phyloP scores from a whole-genome alignment of 2,888 invertebrate species.

The Limulus polyphemus region DNA sequence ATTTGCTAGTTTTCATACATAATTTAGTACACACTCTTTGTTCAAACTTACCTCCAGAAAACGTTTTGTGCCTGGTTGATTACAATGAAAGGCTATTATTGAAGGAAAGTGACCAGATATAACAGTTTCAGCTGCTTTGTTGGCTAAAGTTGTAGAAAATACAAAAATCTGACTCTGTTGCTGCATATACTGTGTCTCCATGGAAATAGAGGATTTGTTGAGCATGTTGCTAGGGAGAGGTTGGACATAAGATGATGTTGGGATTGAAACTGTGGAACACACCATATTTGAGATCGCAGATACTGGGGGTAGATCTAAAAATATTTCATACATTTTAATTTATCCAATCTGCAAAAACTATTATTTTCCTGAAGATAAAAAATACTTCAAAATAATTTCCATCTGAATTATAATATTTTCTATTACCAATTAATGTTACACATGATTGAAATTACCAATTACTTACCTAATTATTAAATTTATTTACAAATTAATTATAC shows the following conservation, averaged over 20 bases:
- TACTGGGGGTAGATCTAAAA: conserved; percentile 17
- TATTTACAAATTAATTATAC: too few relatives aligned
- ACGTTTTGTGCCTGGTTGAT: conserved; percentile 87
- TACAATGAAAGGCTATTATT: conserved; percentile 88
- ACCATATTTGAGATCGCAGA: conserved; percentile 23
- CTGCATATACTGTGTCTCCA: conserved; percentile 79
- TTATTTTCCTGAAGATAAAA: too few relatives aligned
- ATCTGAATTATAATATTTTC: too few relatives aligned
- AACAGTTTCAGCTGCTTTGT: conserved; percentile 87
- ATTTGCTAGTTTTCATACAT: not conserved
- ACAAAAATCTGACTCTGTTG: conserved; percentile 98
- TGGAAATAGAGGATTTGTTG: conserved; percentile 44
- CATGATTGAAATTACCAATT: too few relatives aligned
- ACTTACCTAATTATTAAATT: too few relatives aligned
- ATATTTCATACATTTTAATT: too few relatives aligned
- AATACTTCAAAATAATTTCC: too few relatives aligned
- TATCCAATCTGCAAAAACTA: too few relatives aligned
- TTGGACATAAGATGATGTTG: conserved; percentile 5
- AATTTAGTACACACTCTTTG: not conserved
- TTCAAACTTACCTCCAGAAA: conserved; percentile 63
- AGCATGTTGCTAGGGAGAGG: conserved; percentile 63
- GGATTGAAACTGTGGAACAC: conserved; percentile 13
- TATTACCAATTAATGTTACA: too few relatives aligned
- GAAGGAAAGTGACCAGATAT: conserved; percentile 76
- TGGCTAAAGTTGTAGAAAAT: conserved; percentile 84